Base-by-base conservation (phyloP, 2,888 invertebrate genomes). In the Epirrhoe alternata region DNA sequence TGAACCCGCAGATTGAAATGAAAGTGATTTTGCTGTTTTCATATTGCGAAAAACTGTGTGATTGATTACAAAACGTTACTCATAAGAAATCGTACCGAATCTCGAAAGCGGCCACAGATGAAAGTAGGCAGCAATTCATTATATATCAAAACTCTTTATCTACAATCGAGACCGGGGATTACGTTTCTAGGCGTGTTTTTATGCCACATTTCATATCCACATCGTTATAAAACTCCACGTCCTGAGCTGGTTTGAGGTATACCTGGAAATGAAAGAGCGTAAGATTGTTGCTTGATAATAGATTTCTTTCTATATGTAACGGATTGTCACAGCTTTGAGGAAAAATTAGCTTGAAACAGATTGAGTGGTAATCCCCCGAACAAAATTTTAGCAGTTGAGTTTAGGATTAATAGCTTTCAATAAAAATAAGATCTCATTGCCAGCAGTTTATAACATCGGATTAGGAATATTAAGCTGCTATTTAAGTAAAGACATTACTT, bases 41-140 rank as follows among this genome's bases (percentile, higher is more conserved):
- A 45, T 52, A 45, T 33, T 33, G 30, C 61, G 61, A 58, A 66
- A 66, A 66, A 58, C 45, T 45, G 54, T 54, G 8, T 59, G 62
- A 63, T 59, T 61, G 66, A 59, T 60, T 60, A 56, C 54, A 31
- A 69, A 57, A 57, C 51, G 64, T 62, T 56, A 65, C 62, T 63
- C 64, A 66, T 65, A 52, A 52, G 68, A 64, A 58, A 65, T 64
- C 67, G 67, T 69, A 69, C 65, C 71, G 63, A 73, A 66, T 64
- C 56, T 54, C 45, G 73, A 68, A 71, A 67, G 66, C 57, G 62
- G 64, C 50, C 49, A 51, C 55, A 45, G 60, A 62, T 61, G 70
- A 71, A 71, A 73, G 71, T 64, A 38, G 63, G 71, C 62, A 33
- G 63, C 52, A 55, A 61, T 67, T 67, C 70, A 67, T n/a, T n/a